phyloP scores from a whole-genome alignment of 2,797 vertebrate species.

The Acomys russatus region DNA sequence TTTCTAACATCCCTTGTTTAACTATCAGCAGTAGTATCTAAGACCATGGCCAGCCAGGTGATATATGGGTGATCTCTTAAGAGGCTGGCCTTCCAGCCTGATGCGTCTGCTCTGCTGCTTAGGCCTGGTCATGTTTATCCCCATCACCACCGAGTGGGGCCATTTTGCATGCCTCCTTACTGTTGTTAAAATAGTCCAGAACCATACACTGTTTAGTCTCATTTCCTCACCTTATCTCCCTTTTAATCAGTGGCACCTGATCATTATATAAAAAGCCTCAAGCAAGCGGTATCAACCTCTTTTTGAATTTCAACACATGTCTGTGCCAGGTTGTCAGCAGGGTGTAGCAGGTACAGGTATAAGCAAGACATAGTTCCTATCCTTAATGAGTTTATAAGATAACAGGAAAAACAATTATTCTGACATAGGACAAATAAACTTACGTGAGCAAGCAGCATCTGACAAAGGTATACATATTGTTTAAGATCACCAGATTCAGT shows the following conservation, averaged over 20 bases:
- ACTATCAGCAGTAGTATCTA: neutral
- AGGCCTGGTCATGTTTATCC: neutral
- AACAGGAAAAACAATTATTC: conserved; percentile 1
- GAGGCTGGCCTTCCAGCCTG: neutral
- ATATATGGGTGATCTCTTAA: neutral
- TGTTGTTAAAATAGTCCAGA: conserved; percentile 31
- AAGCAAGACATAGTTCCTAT: neutral
- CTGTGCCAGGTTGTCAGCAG: neutral
- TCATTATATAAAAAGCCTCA: neutral
- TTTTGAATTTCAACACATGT: conserved; percentile 31
- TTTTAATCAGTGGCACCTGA: neutral
- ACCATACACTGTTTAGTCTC: neutral
- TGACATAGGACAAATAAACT: neutral
- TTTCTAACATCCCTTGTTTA: neutral
- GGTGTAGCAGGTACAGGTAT: neutral
- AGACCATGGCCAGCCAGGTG: neutral
- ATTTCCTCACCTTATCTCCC: neutral
- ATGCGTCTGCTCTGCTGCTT: neutral
- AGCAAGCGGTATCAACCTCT: neutral
- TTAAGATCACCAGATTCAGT: neutral
- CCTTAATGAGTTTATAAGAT: neutral
- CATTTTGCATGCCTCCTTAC: neutral
- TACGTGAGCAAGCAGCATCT: neutral
- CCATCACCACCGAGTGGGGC: neutral
- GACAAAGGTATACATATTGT: neutral